These are phyloP conservation scores for Mormyrus iriodes DNA, from an alignment of 2,113 vertebrate genomes.

Conservation along the genomic window DNA sequence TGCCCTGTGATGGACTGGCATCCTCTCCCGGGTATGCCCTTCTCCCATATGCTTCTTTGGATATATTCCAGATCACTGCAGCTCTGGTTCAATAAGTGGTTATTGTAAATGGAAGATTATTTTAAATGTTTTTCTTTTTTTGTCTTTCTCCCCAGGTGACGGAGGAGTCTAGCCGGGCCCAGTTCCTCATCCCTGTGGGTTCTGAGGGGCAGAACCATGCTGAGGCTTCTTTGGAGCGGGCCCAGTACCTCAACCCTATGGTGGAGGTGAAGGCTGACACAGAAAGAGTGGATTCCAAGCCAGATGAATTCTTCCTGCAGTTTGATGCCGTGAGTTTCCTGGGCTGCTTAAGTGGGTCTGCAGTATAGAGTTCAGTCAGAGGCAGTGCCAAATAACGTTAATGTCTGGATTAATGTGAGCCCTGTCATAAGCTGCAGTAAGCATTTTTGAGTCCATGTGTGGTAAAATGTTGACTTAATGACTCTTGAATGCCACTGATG, in stretches of 20 bases:
- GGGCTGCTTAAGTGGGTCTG: not conserved
- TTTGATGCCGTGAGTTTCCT: slow-evolving; percentile 76
- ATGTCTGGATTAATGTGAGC: not conserved
- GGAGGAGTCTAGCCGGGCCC: slow-evolving; percentile 71
- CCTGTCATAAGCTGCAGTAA: too few species aligned
- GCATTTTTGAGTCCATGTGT: not conserved
- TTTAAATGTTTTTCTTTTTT: not conserved
- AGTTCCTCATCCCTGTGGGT: slow-evolving; percentile 77
- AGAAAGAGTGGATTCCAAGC: slow-evolving; percentile 65
- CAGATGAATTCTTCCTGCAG: slow-evolving; percentile 77
- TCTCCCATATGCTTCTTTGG: not conserved
- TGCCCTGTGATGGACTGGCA: not conserved
- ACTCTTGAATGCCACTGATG: not conserved
- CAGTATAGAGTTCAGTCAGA: not conserved
- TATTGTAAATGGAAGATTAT: not conserved
- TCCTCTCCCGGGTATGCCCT: not conserved
- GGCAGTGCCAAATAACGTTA: not conserved
- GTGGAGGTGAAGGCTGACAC: slow-evolving; percentile 81
- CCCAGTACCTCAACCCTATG: slow-evolving; percentile 93
- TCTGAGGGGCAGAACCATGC: slow-evolving; percentile 75
- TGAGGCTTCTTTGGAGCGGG: slow-evolving; percentile 77
- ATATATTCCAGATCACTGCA: not conserved
- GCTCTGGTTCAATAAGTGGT: not conserved
- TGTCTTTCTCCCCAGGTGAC: slow-evolving; percentile 61
- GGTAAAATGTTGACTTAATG: not conserved